Evolutionary conservation across 2,888 invertebrate species (phyloP).

Genomic region (Cryptocephalus primarius): DNA sequence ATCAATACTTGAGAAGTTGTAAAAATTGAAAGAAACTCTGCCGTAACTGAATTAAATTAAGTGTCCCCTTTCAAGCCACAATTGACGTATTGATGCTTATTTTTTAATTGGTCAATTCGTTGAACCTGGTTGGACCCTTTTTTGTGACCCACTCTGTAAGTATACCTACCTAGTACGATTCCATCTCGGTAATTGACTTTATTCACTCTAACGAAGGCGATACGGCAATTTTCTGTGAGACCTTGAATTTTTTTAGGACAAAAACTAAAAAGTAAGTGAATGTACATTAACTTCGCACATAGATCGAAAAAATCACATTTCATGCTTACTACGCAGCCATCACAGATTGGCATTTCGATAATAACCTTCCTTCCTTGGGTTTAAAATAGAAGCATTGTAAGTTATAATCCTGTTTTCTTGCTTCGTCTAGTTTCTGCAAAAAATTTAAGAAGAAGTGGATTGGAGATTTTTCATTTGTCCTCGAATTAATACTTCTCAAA

Average conservation of each 20-base stretch:
- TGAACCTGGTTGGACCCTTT: no score
- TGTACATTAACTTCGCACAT: neutral
- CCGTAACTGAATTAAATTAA: no score
- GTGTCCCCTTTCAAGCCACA: no score
- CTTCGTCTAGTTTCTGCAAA: constrained; percentile 14
- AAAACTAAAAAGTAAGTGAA: constrained; percentile 6
- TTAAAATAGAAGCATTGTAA: constrained; percentile 17
- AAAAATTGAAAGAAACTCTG: no score
- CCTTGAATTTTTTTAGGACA: constrained; percentile 5
- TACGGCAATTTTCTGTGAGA: constrained; percentile 5
- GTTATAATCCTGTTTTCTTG: constrained; percentile 10
- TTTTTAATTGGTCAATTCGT: no score
- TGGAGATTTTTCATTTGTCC: no score
- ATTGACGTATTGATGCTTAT: no score
- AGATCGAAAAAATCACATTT: neutral
- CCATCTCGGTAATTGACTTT: constrained; percentile 13
- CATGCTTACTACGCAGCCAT: constrained; percentile 18
- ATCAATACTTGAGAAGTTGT: no score
- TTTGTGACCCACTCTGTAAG: neutral
- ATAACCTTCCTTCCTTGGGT: constrained; percentile 21
- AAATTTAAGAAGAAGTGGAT: neutral
- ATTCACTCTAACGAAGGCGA: constrained; percentile 8
- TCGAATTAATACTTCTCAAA: no score
- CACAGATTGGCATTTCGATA: constrained; percentile 14
- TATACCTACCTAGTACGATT: constrained; percentile 4